phyloP scores from a whole-genome alignment of 2,888 invertebrate species.

The Sepioteuthis lessoniana region DNA sequence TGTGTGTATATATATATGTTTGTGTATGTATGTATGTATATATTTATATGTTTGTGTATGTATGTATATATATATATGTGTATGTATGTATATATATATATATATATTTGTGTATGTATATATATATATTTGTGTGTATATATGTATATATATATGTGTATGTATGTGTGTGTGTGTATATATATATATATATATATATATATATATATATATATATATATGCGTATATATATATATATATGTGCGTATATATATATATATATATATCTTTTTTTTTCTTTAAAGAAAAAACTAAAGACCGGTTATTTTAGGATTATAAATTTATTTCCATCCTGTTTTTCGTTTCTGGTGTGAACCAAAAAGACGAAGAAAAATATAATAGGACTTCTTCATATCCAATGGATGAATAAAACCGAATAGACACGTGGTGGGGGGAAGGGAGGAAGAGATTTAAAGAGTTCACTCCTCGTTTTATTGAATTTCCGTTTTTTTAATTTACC shows the following conservation, averaged over 20 bases:
- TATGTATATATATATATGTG: not conserved
- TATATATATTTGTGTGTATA: not conserved
- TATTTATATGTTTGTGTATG: not conserved
- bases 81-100: not conserved
- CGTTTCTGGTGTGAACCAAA: too few relatives aligned
- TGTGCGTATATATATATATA: slow-evolving; percentile 49
- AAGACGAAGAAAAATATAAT: too few relatives aligned
- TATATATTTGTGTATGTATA: not conserved
- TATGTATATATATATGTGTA: not conserved
- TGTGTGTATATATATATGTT: not conserved
- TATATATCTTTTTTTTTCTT: too few relatives aligned
- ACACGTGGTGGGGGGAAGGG: too few relatives aligned
- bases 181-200: not conserved
- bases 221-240: slow-evolving; percentile 45
- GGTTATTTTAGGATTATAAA: too few relatives aligned
- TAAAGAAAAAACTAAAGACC: too few relatives aligned
- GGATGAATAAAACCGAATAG: too few relatives aligned
- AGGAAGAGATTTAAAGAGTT: too few relatives aligned
- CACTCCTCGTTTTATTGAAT: too few relatives aligned
- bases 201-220: not conserved
- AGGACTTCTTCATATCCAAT: too few relatives aligned
- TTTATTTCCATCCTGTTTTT: too few relatives aligned
- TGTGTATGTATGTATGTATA: not conserved
- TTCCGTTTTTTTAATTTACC: too few relatives aligned
- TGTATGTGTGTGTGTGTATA: not conserved